Evolutionary conservation across 2,888 invertebrate species (phyloP), one percentile per base, ranked within the genome.

Genomic region (Gortyna flavago): DNA sequence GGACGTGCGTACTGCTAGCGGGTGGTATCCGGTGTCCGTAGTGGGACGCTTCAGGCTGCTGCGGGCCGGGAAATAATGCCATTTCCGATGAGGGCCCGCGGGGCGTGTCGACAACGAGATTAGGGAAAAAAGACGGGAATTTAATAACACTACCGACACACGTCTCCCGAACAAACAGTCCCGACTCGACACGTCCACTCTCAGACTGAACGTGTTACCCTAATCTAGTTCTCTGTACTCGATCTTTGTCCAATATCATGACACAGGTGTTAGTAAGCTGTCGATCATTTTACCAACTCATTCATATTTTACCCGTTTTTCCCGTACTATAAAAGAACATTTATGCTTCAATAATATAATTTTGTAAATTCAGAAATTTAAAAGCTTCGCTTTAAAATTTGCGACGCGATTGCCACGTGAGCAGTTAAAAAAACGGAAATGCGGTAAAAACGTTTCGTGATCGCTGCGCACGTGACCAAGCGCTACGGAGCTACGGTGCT

Each of bases 61-160:
- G 84, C 72, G 90, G 89, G 83, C 89, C 89, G 93, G 92, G 93
- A 93, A 94, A 95, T 96, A 96, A 96, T 95, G 94, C 94, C 91
- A 95, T 96, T 96, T 95, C 95, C 95, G 95, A 95, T 94, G 95
- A 93, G 92, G 92, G 91, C 94, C 95, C 94, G 93, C 93, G 93
- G 94, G 93, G 92, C 92, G 93, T 91, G 92, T 91, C 93, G 92
- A 93, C 93, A 93, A 94, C 93, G 91, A 93, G 93, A 95, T 95
- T 95, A 95, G 92, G 94, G 94, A 92, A 94, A 93, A 93, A 93
- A 93, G 91, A 93, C 93, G 94, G 91, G 93, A 93, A 94, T 94
- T 94, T 95, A 95, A 95, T 95, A 95, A 95, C 94, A 94, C 90
- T 90, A 90, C 91, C 90, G 92, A 93, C 93, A 94, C 92, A 94